phyloP scores from a whole-genome alignment of 2,888 invertebrate genomes.

The Brachyptera putata region DNA sequence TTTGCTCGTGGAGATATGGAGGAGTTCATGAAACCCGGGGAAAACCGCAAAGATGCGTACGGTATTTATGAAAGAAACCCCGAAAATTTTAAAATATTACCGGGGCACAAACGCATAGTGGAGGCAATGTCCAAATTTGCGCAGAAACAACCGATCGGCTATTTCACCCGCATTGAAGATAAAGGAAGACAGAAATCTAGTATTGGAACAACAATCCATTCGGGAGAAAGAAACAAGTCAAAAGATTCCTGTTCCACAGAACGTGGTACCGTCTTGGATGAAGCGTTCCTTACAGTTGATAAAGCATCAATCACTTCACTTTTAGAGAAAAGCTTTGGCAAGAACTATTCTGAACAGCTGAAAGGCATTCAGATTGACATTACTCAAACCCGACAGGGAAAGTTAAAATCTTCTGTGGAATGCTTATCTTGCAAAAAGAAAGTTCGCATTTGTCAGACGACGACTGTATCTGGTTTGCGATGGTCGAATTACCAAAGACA shows the following conservation, averaged over 20 bases:
- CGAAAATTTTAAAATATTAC: neutral
- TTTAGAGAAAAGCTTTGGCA: too few relatives aligned
- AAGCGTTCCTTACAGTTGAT: too few relatives aligned
- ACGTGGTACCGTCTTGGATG: too few relatives aligned
- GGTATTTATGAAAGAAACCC: neutral
- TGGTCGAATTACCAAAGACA: neutral
- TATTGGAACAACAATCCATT: too few relatives aligned
- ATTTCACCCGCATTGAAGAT: too few relatives aligned
- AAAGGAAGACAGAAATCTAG: too few relatives aligned
- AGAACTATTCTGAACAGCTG: too few relatives aligned
- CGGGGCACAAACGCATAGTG: neutral
- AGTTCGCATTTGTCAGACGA: neutral
- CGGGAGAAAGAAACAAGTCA: too few relatives aligned
- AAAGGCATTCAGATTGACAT: neutral
- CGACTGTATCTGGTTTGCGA: neutral
- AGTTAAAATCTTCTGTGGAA: neutral
- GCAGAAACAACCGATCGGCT: too few relatives aligned
- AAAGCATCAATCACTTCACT: too few relatives aligned
- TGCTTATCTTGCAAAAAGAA: neutral
- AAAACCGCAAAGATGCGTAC: neutral
- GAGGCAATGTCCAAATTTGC: neutral
- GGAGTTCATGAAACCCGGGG: neutral
- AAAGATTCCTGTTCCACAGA: too few relatives aligned
- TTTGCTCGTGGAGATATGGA: neutral
- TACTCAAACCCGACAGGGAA: neutral